These are phyloP conservation scores for Karalla daura DNA, from an alignment of 2,797 vertebrate genomes.

Conservation along the genomic window DNA sequence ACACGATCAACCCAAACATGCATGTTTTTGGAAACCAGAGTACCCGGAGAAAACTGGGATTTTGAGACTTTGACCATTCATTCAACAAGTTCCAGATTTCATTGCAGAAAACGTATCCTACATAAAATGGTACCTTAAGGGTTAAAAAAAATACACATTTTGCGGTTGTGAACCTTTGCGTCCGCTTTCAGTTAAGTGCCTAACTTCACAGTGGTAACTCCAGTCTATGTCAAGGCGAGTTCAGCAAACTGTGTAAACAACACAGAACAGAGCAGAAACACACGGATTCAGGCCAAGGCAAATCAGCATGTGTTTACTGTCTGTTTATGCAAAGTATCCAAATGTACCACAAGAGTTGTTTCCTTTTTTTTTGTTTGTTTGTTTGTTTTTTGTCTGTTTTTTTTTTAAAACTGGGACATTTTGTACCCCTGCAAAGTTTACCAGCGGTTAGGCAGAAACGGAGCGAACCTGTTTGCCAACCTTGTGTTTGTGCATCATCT, in stretches of 20 bases:
- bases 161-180: not conserved
- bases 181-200: not conserved
- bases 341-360: conserved; percentile 21
- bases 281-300: not conserved
- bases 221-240: conserved; percentile 14
- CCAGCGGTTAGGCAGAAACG: conserved; percentile 1
- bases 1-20: no score
- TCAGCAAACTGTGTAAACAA: no score
- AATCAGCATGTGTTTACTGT: conserved; percentile 23
- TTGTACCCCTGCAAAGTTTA: conserved; percentile 12
- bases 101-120: not conserved
- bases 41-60: no score
- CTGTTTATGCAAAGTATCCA: conserved; percentile 21
- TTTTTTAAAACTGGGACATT: conserved; percentile 15
- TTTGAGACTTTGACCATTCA: no score
- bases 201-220: not conserved
- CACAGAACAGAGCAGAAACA: conserved; percentile 18
- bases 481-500: conserved; percentile 1
- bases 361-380: no score
- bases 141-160: conserved; percentile 14
- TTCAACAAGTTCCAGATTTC: no score
- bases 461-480: conserved; percentile 17
- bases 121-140: not conserved
- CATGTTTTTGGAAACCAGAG: no score
- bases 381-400: conserved; percentile 40